phyloP scores from a whole-genome alignment of 2,113 vertebrate species.

The Hemichromis elongatus region DNA sequence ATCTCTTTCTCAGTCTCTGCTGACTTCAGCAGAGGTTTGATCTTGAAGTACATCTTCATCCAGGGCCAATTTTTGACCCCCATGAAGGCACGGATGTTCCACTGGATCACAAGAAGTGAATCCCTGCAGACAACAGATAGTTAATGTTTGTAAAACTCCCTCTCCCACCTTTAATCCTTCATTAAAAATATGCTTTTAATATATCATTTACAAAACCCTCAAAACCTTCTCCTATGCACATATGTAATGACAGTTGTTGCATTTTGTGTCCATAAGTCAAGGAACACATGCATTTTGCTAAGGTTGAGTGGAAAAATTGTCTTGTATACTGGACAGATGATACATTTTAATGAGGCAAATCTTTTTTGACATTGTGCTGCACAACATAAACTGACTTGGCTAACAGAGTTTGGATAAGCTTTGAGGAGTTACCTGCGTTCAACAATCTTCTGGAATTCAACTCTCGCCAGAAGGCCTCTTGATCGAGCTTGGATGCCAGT shows the following conservation, averaged over 20 bases:
- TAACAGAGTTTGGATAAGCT: neutral
- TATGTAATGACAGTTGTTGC: neutral
- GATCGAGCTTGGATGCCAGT: constrained; percentile 82
- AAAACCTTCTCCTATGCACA: neutral
- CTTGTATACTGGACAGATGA: neutral
- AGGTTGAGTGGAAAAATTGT: neutral
- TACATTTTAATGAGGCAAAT: neutral
- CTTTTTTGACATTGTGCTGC: neutral
- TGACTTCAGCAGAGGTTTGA: constrained; percentile 80
- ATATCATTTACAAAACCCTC: neutral
- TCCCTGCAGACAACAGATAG: constrained; percentile 65
- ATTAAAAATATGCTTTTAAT: neutral
- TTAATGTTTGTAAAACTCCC: neutral
- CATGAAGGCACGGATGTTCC: constrained; percentile 88
- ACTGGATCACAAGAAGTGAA: constrained; percentile 82
- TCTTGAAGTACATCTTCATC: constrained; percentile 89
- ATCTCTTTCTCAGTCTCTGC: constrained; percentile 76
- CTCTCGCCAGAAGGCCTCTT: constrained; percentile 80
- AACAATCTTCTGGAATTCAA: constrained; percentile 85
- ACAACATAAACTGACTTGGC: neutral
- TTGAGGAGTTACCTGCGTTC: constrained; percentile 74
- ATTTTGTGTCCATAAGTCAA: neutral
- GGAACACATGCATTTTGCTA: neutral
- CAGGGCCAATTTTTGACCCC: constrained; percentile 87
- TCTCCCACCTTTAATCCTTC: neutral